phyloP scores from a whole-genome alignment of 2,888 invertebrate species.

The Smittia aterrima region DNA sequence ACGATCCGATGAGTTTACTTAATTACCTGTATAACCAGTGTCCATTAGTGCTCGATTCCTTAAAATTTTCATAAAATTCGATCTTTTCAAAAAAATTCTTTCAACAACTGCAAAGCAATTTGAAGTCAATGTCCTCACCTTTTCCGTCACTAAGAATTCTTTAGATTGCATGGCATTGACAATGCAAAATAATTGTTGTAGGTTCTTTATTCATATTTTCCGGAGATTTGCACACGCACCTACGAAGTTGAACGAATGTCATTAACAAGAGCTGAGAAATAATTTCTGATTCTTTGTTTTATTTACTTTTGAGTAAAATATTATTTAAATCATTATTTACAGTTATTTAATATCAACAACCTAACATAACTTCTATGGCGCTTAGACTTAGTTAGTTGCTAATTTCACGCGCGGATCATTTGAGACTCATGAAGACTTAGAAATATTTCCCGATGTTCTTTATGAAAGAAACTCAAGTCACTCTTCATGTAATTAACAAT shows the following conservation, averaged over 20 bases:
- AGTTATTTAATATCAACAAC: slow-evolving; percentile 27
- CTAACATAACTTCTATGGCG: neutral
- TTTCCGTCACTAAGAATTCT: slow-evolving; percentile 19
- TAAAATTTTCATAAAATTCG: too few relatives aligned
- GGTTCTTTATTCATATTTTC: slow-evolving; percentile 24
- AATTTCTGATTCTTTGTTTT: slow-evolving; percentile 6
- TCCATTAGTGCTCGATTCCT: neutral
- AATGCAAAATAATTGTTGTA: slow-evolving; percentile 13
- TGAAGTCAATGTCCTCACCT: slow-evolving; percentile 33
- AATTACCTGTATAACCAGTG: slow-evolving; percentile 13
- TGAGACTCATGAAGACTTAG: too few relatives aligned
- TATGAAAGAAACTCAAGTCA: too few relatives aligned
- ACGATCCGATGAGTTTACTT: slow-evolving; percentile 13
- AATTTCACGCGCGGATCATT: too few relatives aligned
- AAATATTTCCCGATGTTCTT: too few relatives aligned
- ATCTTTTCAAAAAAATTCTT: neutral
- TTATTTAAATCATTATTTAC: slow-evolving; percentile 2
- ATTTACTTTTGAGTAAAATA: slow-evolving; percentile 8
- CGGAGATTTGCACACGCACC: slow-evolving; percentile 33
- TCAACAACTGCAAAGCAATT: neutral
- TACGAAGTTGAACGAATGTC: neutral
- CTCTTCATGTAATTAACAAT: too few relatives aligned
- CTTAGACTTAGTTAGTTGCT: neutral
- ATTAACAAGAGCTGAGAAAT: neutral
- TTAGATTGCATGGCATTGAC: neutral